Evolutionary conservation across 2,888 invertebrate species (phyloP).

Genomic region (Zygaena filipendulae): DNA sequence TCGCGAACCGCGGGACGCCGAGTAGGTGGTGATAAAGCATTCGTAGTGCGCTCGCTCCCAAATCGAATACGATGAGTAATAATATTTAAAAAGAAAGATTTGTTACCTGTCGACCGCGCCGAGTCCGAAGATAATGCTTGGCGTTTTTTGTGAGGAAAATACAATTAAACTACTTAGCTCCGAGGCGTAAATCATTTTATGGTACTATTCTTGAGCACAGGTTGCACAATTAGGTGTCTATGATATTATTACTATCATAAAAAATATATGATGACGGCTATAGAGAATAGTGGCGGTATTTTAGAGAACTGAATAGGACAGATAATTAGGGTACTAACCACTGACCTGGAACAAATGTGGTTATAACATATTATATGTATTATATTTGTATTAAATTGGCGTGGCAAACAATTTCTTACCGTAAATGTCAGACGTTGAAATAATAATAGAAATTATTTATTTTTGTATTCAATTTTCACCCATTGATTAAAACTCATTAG

Average conservation of each 20-base stretch:
- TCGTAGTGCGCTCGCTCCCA: slow-evolving; percentile 55
- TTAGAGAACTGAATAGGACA: slow-evolving; percentile 24
- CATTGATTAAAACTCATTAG: too few relatives aligned
- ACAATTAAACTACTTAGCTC: slow-evolving; percentile 66
- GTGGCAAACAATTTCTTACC: too few relatives aligned
- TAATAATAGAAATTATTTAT: too few relatives aligned
- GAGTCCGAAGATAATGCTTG: slow-evolving; percentile 58
- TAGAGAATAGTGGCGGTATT: slow-evolving; percentile 26
- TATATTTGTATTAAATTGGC: too few relatives aligned
- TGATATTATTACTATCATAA: slow-evolving; percentile 32
- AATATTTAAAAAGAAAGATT: slow-evolving; percentile 68
- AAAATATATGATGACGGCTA: too few relatives aligned
- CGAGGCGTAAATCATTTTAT: slow-evolving; percentile 51
- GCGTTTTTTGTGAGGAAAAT: slow-evolving; percentile 59
- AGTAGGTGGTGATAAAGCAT: slow-evolving; percentile 70
- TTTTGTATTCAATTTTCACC: too few relatives aligned
- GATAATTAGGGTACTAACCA: slow-evolving; percentile 38
- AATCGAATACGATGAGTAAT: slow-evolving; percentile 68
- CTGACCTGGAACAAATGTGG: too few relatives aligned
- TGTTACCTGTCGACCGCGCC: slow-evolving; percentile 63
- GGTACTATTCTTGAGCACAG: slow-evolving; percentile 41
- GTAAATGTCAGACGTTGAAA: too few relatives aligned
- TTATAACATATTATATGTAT: too few relatives aligned
- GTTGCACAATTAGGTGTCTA: slow-evolving; percentile 62
- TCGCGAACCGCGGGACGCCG: slow-evolving; percentile 60